A percentile compares a stretch with the other conserved stretches of the same genome.
Evolutionary conservation across 2,888 invertebrate species (phyloP).

Genomic region (Tupiocoris notatus): DNA sequence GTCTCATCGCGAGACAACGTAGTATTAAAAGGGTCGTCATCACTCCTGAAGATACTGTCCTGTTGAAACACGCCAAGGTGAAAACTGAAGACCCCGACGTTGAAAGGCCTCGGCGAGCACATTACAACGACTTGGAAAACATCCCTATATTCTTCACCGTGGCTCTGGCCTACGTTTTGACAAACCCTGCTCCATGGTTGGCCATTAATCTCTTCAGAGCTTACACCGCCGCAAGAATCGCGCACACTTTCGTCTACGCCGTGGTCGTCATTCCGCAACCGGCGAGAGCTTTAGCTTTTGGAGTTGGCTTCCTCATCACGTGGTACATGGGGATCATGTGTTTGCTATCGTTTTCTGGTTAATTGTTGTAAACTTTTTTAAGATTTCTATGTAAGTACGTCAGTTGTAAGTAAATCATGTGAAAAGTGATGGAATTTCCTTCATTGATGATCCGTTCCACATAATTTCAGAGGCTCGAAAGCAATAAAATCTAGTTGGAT

Average conservation of each 20-base stretch:
- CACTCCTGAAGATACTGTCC: constrained; percentile 57
- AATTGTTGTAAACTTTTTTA: no score
- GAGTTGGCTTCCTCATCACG: constrained; percentile 55
- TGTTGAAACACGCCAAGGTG: constrained; percentile 53
- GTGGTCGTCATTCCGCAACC: constrained; percentile 64
- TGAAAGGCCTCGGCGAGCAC: constrained; percentile 63
- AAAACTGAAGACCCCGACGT: constrained; percentile 57
- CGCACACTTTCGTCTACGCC: constrained; percentile 67
- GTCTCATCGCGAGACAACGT: constrained; percentile 55
- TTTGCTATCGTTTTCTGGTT: no score
- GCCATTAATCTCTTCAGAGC: constrained; percentile 61
- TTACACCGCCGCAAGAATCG: constrained; percentile 60
- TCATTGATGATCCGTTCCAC: no score
- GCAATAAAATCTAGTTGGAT: no score
- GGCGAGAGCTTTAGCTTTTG: constrained; percentile 56
- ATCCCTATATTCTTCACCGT: constrained; percentile 65
- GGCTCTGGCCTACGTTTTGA: constrained; percentile 62
- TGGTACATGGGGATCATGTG: constrained; percentile 56
- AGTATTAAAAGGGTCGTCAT: constrained; percentile 57
- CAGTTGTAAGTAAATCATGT: no score
- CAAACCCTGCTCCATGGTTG: constrained; percentile 58
- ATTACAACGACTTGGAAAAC: constrained; percentile 71
- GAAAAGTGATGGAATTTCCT: no score
- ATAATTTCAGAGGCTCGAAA: no score
- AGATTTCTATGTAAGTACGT: no score